phyloP scores from a whole-genome alignment of 2,113 vertebrate species.

The Strigops habroptila region DNA sequence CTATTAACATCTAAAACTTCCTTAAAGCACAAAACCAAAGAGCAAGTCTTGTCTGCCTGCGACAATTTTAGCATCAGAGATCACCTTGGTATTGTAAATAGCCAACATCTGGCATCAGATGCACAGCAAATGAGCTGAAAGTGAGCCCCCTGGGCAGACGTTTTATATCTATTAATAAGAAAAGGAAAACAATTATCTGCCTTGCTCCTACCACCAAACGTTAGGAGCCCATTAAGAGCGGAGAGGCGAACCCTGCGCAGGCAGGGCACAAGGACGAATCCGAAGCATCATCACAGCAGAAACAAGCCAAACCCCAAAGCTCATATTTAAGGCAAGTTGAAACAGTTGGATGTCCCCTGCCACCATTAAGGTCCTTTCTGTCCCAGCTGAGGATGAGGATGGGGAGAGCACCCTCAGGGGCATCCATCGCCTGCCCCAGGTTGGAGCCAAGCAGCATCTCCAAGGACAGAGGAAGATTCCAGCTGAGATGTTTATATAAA shows the following conservation, averaged over 20 bases:
- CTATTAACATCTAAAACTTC: background rate
- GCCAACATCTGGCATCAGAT: slow-evolving; percentile 47
- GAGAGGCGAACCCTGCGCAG: background rate
- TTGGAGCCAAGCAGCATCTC: background rate
- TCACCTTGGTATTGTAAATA: slow-evolving; percentile 41
- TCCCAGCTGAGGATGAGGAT: background rate
- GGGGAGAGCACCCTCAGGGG: background rate
- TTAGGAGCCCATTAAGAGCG: background rate
- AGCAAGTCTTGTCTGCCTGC: background rate
- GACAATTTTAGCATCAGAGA: slow-evolving; percentile 25
- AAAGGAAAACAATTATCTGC: slow-evolving; percentile 45
- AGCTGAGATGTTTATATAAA: slow-evolving; percentile 9
- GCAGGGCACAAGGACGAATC: background rate
- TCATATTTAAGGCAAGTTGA: background rate
- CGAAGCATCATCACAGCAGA: background rate
- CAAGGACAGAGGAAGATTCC: background rate
- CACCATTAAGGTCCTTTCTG: background rate
- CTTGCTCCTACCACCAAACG: background rate
- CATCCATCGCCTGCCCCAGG: background rate
- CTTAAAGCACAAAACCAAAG: background rate
- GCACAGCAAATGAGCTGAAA: slow-evolving; percentile 9
- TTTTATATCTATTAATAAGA: slow-evolving; percentile 47
- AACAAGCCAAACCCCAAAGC: background rate
- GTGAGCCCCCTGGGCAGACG: slow-evolving; percentile 4
- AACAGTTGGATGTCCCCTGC: background rate